phyloP scores from a whole-genome alignment of 2,113 vertebrate genomes.

The Istiophorus platypterus region DNA sequence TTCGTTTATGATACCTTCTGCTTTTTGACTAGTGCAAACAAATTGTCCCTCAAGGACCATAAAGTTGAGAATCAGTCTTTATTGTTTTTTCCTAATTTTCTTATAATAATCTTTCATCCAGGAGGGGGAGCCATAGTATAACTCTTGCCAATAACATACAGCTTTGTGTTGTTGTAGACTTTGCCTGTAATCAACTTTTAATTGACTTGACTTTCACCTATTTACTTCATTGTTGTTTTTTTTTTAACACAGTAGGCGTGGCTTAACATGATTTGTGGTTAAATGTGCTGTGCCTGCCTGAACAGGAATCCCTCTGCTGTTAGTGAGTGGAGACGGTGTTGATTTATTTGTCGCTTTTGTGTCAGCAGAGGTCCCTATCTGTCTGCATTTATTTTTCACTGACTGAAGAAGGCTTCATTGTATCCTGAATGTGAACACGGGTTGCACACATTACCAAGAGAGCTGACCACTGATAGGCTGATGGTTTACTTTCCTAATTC shows the following conservation, averaged over 20 bases:
- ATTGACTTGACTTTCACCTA: not conserved
- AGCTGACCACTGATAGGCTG: not conserved
- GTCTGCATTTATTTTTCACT: conserved; percentile 24
- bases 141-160: not conserved
- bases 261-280: not conserved
- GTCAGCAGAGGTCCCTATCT: conserved; percentile 66
- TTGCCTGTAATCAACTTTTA: not conserved
- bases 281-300: not conserved
- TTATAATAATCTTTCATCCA: conserved; percentile 8
- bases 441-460: not conserved
- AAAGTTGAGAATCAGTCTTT: not conserved
- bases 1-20: not conserved
- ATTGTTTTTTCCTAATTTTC: not conserved
- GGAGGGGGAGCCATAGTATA: conserved; percentile 38
- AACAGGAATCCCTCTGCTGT: conserved; percentile 14
- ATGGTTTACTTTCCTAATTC: conserved; percentile 15
- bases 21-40: not conserved
- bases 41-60: not conserved
- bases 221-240: not conserved
- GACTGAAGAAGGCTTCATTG: conserved; percentile 13
- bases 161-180: not conserved
- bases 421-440: conserved; percentile 28
- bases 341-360: conserved; percentile 20
- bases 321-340: conserved; percentile 48
- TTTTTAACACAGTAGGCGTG: not conserved